These are phyloP conservation scores for Rosalia funebris DNA, from an alignment of 2,888 invertebrate genomes.

Conservation along the genomic window DNA sequence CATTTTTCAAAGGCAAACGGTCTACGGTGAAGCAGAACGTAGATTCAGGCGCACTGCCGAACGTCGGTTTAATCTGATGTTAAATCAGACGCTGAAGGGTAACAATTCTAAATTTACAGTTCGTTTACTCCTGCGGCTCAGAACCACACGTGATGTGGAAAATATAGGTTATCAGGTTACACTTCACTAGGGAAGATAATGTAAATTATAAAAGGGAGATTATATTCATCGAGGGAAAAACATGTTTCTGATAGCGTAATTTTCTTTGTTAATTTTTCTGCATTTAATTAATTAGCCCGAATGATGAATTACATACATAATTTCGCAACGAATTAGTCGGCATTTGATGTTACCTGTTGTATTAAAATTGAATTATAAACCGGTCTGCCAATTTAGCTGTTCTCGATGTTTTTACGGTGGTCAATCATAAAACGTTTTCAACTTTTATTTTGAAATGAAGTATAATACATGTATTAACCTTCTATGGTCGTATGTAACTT, in stretches of 20 bases:
- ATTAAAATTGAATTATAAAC: too few species aligned
- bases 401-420: too few species aligned
- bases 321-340: too few species aligned
- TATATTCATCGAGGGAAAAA: not conserved
- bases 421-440: too few species aligned
- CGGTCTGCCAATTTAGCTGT: too few species aligned
- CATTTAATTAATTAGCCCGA: not conserved
- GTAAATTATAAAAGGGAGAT: not conserved
- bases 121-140: not conserved
- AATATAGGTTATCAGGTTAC: not conserved
- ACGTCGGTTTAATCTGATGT: not conserved
- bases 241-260: not conserved
- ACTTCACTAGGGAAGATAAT: not conserved
- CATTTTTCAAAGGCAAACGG: constrained; percentile 3
- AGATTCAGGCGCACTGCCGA: not conserved
- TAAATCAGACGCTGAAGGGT: not conserved
- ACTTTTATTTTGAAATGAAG: too few species aligned
- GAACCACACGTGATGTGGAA: not conserved
- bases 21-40: not conserved
- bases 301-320: too few species aligned
- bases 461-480: too few species aligned
- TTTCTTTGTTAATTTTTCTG: not conserved
- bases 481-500: too few species aligned
- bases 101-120: constrained; percentile 5
- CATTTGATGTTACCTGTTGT: too few species aligned